Base-by-base conservation (phyloP, 1,140 invertebrate genomes). In the Ceratitis capitata region DNA sequence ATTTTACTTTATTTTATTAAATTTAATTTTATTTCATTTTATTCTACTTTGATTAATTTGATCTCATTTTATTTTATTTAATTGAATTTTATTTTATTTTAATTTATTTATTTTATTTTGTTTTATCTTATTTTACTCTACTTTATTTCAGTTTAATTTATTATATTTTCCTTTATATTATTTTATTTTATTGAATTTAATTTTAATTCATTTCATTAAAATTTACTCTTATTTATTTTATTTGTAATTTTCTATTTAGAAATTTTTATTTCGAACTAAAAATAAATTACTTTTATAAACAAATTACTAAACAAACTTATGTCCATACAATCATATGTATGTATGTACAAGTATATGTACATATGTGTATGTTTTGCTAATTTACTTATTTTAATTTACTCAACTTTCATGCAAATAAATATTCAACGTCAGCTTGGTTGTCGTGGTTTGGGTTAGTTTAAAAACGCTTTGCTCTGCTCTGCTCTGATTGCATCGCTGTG, bases 251-350 rank as follows among this genome's bases (percentile, higher is more conserved):
- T 32, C 14, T 64, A 29, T 64, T 64, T 64, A n/a, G n/a, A n/a
- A n/a, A n/a, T n/a, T n/a, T n/a, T n/a, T n/a, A n/a, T n/a, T n/a
- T 7, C 23, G 26, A n/a, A n/a, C n/a, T 6, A n/a, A 78, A 78
- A 6, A 45, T 26, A 78, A 45, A 45, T 78, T 69, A n/a, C 16
- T 26, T 78, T 78, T 78, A 39, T 26, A 45, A 78, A 78, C 39
- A 78, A 78, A 78, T 78, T 78, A 78, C 10, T 78, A 26, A 78
- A 45, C 39, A 78, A n/a, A n/a, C n/a, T n/a, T n/a, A n/a, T n/a
- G n/a, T n/a, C n/a, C n/a, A n/a, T n/a, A n/a, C n/a, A n/a, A n/a
- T n/a, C n/a, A n/a, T n/a, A n/a, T n/a, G n/a, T 45, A 78, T 45
- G 23, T 45, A 64, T 64, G 32, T 10, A 16, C 58, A 32, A 23